A percentile compares a stretch with the other conserved stretches of the same genome.
phyloP scores from a whole-genome alignment of 1,140 invertebrate species.

The Pentalonia nigronervosa region DNA sequence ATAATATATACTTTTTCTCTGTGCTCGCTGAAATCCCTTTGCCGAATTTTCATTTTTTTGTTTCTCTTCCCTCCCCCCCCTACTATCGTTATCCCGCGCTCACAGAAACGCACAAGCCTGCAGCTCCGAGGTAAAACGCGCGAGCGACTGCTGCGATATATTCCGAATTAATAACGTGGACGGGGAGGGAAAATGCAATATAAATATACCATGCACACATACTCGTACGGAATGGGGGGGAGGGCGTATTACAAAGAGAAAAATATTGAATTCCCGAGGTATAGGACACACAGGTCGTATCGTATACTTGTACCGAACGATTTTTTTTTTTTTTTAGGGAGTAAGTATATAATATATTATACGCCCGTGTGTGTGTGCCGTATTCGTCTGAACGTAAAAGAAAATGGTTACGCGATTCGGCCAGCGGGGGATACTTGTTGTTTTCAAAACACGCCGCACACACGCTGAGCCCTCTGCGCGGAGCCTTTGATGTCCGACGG shows the following conservation, averaged over 20 bases:
- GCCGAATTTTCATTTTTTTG: not conserved
- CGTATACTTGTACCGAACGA: not conserved
- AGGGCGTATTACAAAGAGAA: slow-evolving; percentile 24
- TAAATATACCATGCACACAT: not conserved
- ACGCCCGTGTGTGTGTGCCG: no score
- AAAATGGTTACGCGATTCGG: slow-evolving; percentile 27
- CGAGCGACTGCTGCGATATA: not conserved
- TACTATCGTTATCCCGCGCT: no score
- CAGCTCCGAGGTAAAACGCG: not conserved
- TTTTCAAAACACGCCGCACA: not conserved
- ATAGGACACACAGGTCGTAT: not conserved
- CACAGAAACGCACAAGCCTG: not conserved
- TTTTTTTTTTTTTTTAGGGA: slow-evolving; percentile 44
- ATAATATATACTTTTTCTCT: not conserved
- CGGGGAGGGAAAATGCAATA: slow-evolving; percentile 5
- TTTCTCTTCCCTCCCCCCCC: not conserved
- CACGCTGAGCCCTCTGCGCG: not conserved
- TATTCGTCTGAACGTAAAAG: not conserved
- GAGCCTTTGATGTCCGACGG: slow-evolving; percentile 35
- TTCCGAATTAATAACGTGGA: slow-evolving; percentile 34
- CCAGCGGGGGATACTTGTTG: slow-evolving; percentile 34
- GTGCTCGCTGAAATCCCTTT: not conserved
- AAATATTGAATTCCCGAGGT: slow-evolving; percentile 54
- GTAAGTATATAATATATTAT: not conserved
- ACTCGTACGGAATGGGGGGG: not conserved